Evolutionary conservation across 92 coral and sea anemone species (phyloP).

Genomic region (Hydrozoanthus gracilis): DNA sequence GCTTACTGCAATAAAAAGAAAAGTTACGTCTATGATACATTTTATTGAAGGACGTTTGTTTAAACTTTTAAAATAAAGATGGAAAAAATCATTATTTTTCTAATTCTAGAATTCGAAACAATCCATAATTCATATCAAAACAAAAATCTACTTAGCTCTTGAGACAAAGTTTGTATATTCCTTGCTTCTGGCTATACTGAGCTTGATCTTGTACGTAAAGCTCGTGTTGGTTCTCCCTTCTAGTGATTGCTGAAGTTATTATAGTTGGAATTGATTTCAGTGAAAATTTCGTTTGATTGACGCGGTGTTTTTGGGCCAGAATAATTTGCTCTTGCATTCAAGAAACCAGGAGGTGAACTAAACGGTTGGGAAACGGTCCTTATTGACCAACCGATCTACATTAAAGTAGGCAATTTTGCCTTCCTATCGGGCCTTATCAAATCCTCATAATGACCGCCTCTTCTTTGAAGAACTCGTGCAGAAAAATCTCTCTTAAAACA

Average conservation of each 20-base stretch:
- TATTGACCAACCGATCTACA: conserved; percentile 31
- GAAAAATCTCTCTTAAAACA: conserved; percentile 22
- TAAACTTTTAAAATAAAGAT: neutral
- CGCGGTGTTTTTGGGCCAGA: conserved; percentile 8
- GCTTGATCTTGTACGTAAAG: conserved; percentile 23
- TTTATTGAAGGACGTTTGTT: conserved; percentile 21
- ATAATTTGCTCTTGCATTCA: conserved; percentile 12
- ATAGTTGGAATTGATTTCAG: neutral
- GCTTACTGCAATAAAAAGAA: conserved; percentile 30
- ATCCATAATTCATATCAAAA: conserved; percentile 2
- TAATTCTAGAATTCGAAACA: neutral
- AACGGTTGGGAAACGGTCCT: conserved; percentile 29
- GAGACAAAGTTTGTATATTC: conserved; percentile 10
- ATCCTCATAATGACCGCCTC: conserved; percentile 20
- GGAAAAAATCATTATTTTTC: neutral
- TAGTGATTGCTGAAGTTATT: conserved; percentile 7
- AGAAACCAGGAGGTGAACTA: conserved; percentile 1
- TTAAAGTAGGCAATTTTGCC: conserved; percentile 38
- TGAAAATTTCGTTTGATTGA: neutral
- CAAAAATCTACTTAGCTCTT: conserved; percentile 17
- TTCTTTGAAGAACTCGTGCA: conserved; percentile 41
- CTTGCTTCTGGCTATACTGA: conserved; percentile 21
- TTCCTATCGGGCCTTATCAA: conserved; percentile 29
- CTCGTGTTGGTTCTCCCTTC: conserved; percentile 12
- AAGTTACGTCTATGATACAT: conserved; percentile 9